Percentiles rank a stretch among this genome's conserved stretches.
These are phyloP conservation scores for Hyaena hyaena DNA, from an alignment of 2,113 vertebrate genomes.

Conservation along the genomic window DNA sequence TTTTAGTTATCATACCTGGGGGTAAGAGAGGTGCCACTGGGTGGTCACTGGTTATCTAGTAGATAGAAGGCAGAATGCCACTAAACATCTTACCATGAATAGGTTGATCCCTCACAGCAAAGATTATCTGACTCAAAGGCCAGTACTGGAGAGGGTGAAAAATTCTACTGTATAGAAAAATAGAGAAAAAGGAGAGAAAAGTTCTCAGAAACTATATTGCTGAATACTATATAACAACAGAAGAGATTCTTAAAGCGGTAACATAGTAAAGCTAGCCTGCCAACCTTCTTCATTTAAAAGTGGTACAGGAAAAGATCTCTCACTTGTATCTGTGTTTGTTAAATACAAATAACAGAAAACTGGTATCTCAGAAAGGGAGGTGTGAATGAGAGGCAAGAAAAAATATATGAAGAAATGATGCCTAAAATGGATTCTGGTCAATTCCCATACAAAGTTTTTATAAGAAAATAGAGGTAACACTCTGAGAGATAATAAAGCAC, in stretches of 20 bases:
- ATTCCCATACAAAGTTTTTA: not conserved
- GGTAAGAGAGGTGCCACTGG: not conserved
- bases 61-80: not conserved
- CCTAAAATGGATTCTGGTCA: not conserved
- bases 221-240: not conserved
- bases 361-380: not conserved
- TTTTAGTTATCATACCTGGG: not conserved
- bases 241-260: not conserved
- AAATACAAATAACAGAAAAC: not conserved
- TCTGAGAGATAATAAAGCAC: not conserved
- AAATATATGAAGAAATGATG: not conserved
- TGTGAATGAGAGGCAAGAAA: not conserved
- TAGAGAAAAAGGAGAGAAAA: not conserved
- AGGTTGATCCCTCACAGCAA: not conserved
- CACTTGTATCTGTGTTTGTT: not conserved
- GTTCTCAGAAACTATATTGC: not conserved
- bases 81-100: not conserved
- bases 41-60: not conserved
- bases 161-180: not conserved
- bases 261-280: not conserved
- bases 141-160: not conserved
- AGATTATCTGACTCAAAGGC: not conserved
- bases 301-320: not conserved
- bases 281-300: not conserved
- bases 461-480: not conserved